Percentiles rank a stretch among this genome's conserved stretches.
phyloP scores from a whole-genome alignment of 2,888 invertebrate species.

The Drosophila picticornis region DNA sequence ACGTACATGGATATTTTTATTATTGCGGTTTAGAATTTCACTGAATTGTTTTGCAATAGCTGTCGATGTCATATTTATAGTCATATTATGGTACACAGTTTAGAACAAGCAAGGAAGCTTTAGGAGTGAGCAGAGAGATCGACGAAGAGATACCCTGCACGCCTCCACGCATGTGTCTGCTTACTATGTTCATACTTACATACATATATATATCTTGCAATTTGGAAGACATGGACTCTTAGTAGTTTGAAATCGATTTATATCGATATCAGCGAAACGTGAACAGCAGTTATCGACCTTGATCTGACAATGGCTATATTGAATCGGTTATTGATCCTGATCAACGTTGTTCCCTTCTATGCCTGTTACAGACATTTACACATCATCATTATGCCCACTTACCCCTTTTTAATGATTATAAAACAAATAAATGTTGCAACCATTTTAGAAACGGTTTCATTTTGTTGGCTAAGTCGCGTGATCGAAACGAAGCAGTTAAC shows the following conservation, averaged over 20 bases:
- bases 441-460: not conserved
- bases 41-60: constrained; percentile 51
- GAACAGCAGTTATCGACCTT: not conserved
- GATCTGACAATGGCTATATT: not conserved
- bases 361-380: not conserved
- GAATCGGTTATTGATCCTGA: not conserved
- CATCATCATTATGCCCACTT: not conserved
- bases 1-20: constrained; percentile 3
- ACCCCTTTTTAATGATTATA: not conserved
- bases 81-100: too few relatives aligned
- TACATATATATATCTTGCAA: not conserved
- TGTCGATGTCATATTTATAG: constrained; percentile 25
- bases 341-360: not conserved
- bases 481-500: not conserved
- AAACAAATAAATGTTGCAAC: not conserved
- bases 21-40: constrained; percentile 55
- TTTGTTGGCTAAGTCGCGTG: not conserved
- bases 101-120: not conserved
- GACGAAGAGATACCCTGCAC: not conserved
- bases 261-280: not conserved
- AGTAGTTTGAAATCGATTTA: not conserved
- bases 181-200: not conserved
- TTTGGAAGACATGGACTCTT: not conserved
- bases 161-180: not conserved
- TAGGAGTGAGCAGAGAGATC: too few relatives aligned